Base-by-base conservation (phyloP, 2,888 invertebrate species). In the Arrhopalites spinosus region DNA sequence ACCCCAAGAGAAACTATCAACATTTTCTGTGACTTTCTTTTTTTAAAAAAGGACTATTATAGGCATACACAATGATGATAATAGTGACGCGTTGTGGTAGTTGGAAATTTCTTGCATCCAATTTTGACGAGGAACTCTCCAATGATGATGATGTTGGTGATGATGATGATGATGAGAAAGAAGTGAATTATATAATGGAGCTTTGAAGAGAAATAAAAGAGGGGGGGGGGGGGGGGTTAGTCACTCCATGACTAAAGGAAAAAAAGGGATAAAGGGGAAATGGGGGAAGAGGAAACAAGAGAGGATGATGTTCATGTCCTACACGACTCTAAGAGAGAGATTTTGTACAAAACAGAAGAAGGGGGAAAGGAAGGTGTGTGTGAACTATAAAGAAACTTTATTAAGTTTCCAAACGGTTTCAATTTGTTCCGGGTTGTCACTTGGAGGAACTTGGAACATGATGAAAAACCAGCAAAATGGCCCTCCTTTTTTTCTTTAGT, bases 351-450 rank as follows among this genome's bases (percentile, higher is more conserved):
- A n/a, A 17, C 15, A 47, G 45, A 7, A 45, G 7, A 45, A 11
- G 45, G 7, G 7, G 15, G 45, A 7, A 11, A 45, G 53, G 53
- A 53, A 23, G 53, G n/a, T n/a, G 53, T 53, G 53, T 20, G 23
- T n/a, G 53, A 53, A 23, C 20, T 5, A 69, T 53, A 20, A 69
- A 56, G 50, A 25, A 74, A 77, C 69, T 73, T 78, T 75, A 75
- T 75, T 73, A 73, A 75, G 73, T 73, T 69, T 47, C 73, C 56
- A 73, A 70, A 73, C 63, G 76, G 70, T 75, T 76, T 78, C 78
- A 78, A 78, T 78, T 78, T 78, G 78, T 78, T 78, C 78, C 78
- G 78, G n/a, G 75, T 78, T 78, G 78, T 78, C 78, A 78, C 75
- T 78, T 23, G 13, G 47, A 47, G 15, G 15, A 47, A 13, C n/a